A percentile compares a stretch with the other conserved stretches of the same genome.
Conservation (phyloP, 2,113 vertebrate species). For the Petroica traversi region DNA sequence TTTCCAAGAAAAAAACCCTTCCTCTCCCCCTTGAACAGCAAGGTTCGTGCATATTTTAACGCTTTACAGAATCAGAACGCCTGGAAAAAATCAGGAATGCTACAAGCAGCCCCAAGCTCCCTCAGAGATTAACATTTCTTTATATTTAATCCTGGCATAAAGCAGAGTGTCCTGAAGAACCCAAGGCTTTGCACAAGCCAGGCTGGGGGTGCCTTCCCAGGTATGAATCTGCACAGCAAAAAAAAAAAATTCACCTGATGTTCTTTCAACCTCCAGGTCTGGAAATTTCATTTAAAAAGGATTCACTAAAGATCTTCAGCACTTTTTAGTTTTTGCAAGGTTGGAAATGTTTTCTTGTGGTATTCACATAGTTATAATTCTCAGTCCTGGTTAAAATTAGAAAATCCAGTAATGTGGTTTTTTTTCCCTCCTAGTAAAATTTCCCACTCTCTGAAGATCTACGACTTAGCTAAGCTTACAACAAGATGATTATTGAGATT, state of each 20-base stretch:
- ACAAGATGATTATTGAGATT: slow-evolving; percentile 7
- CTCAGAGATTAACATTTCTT: not conserved
- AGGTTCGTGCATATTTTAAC: not conserved
- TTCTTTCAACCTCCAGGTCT: slow-evolving; percentile 35
- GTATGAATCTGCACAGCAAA: not conserved
- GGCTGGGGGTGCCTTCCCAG: not conserved
- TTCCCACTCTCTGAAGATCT: slow-evolving; percentile 40
- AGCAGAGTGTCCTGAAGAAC: not conserved
- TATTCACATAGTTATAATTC: slow-evolving; percentile 36
- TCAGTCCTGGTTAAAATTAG: slow-evolving; percentile 54
- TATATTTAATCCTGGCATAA: not conserved
- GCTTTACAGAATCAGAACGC: not conserved
- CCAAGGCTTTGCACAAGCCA: not conserved
- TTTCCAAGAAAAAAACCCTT: not conserved
- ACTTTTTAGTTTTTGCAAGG: not conserved
- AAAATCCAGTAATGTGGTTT: slow-evolving; percentile 7
- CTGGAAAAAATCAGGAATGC: slow-evolving; percentile 33
- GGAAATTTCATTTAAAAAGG: slow-evolving; percentile 65
- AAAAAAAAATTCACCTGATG: slow-evolving; percentile 31
- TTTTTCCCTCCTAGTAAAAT: not conserved
- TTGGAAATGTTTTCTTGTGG: slow-evolving; percentile 48
- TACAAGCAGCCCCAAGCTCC: not conserved
- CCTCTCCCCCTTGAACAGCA: not conserved
- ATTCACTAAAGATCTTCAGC: slow-evolving; percentile 22
- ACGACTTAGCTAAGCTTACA: not conserved